Percentiles rank a stretch among this genome's conserved stretches.
Evolutionary conservation across 2,113 vertebrate genomes (phyloP).

Genomic region (Muntiacus reevesi): DNA sequence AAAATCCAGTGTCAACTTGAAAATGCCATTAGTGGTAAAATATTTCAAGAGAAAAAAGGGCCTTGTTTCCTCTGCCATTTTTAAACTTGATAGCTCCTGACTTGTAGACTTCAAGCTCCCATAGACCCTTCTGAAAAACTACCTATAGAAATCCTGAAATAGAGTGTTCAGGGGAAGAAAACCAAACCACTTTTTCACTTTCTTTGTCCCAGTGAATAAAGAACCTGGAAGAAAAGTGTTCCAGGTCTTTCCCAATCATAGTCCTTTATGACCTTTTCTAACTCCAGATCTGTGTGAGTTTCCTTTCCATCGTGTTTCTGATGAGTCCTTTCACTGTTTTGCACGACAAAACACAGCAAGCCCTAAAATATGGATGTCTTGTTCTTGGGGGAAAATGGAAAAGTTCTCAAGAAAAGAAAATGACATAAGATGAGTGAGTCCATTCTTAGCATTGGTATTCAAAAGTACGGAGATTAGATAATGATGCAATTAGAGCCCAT

Average conservation of each 20-base stretch:
- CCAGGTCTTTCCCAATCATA: neutral
- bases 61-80: neutral
- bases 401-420: conserved; percentile 69
- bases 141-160: neutral
- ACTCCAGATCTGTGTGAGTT: neutral
- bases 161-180: accelerated
- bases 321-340: conserved; percentile 38
- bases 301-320: conserved; percentile 5
- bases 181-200: neutral
- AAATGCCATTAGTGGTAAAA: neutral
- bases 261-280: neutral
- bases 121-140: neutral
- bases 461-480: conserved; percentile 46
- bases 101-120: neutral
- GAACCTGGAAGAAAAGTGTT: neutral
- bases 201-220: neutral
- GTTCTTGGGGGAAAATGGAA: conserved; percentile 56
- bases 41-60: neutral
- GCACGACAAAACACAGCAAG: conserved; percentile 29
- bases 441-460: conserved; percentile 54
- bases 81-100: neutral
- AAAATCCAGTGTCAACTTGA: neutral
- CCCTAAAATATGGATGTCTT: conserved; percentile 48
- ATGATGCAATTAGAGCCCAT: conserved; percentile 59
- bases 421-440: conserved; percentile 48